phyloP scores from a whole-genome alignment of 2,113 vertebrate genomes.

The Corythoichthys haematopterus region DNA sequence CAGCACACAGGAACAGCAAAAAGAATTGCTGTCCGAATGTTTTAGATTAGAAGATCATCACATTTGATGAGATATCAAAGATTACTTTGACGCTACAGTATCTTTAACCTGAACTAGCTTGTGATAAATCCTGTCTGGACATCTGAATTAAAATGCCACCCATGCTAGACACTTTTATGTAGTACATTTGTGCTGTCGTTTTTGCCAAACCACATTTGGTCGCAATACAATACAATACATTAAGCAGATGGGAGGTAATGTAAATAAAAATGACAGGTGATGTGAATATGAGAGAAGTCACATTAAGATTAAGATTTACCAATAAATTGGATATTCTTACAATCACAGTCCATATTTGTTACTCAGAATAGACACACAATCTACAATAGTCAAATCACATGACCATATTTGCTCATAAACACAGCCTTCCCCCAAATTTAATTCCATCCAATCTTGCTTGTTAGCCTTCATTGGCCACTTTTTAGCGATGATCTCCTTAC shows the following conservation, averaged over 20 bases:
- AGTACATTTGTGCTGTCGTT: background rate
- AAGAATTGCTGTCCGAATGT: background rate
- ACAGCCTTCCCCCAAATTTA: slow-evolving; percentile 12
- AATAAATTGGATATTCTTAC: slow-evolving; percentile 9
- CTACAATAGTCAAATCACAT: slow-evolving; percentile 5
- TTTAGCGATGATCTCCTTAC: background rate
- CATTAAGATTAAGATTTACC: background rate
- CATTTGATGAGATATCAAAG: background rate
- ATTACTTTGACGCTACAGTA: background rate
- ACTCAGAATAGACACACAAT: slow-evolving; percentile 13
- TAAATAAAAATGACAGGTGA: slow-evolving; percentile 25
- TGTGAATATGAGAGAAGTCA: background rate
- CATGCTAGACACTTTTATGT: background rate
- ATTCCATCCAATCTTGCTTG: slow-evolving; percentile 40
- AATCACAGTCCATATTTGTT: slow-evolving; percentile 11
- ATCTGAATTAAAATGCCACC: background rate
- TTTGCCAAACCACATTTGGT: background rate
- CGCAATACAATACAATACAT: too few species aligned
- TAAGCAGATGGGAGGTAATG: slow-evolving; percentile 8
- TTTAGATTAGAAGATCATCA: background rate
- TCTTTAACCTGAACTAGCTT: background rate
- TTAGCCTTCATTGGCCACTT: slow-evolving; percentile 30
- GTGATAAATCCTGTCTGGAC: background rate
- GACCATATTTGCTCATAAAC: slow-evolving; percentile 7
- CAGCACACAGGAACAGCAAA: background rate